A percentile compares a stretch with the other conserved stretches of the same genome.
Conservation (phyloP, 2,888 invertebrate species). For the Ectemnius lituratus region DNA sequence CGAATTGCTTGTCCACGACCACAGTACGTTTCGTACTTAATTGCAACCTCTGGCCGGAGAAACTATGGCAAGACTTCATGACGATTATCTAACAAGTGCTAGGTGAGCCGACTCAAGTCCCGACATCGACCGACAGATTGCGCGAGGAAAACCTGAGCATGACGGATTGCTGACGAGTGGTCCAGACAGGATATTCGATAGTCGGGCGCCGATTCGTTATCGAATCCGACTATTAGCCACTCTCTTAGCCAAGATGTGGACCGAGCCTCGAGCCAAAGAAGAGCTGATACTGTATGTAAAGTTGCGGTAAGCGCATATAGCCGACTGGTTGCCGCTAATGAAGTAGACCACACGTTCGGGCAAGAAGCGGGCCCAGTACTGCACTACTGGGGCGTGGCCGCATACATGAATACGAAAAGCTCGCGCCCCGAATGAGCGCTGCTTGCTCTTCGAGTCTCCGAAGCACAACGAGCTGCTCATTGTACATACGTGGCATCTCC, state of each 20-base stretch:
- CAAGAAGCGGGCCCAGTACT: conserved; percentile 61
- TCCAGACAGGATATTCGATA: conserved; percentile 15
- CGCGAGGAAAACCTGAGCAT: neutral
- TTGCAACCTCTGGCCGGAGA: neutral
- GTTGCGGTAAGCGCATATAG: conserved; percentile 52
- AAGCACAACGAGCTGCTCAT: conserved; percentile 31
- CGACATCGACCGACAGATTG: neutral
- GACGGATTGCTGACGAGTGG: conserved; percentile 18
- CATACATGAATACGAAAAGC: conserved; percentile 72
- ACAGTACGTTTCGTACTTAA: neutral
- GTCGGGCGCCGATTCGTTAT: conserved; percentile 23
- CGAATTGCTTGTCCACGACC: neutral
- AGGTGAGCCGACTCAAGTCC: too few species aligned
- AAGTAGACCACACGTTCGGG: conserved; percentile 67
- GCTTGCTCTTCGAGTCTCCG: conserved; percentile 36
- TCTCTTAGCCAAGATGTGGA: conserved; percentile 20
- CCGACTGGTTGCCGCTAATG: conserved; percentile 61
- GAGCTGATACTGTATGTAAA: conserved; percentile 54
- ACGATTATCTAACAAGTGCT: too few species aligned
- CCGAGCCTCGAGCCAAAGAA: conserved; percentile 11
- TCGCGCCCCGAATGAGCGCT: conserved; percentile 46
- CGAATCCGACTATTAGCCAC: neutral
- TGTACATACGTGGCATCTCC: conserved; percentile 22
- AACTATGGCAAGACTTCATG: neutral
- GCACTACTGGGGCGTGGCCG: conserved; percentile 72